These are phyloP conservation scores for Butorides virescens DNA, from an alignment of 2,113 vertebrate genomes.

Conservation along the genomic window DNA sequence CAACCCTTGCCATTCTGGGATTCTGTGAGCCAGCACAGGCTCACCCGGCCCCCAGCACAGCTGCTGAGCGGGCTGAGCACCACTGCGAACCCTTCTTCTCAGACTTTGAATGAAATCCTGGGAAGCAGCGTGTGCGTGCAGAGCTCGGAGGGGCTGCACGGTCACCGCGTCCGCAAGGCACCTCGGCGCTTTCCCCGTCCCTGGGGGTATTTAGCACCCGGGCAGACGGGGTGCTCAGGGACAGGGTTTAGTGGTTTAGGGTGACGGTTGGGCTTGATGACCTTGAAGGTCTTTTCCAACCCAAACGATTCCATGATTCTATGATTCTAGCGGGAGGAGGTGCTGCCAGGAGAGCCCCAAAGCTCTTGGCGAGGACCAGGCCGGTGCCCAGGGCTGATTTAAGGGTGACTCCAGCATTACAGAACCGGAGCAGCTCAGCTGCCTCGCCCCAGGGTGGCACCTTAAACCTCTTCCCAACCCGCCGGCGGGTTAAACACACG, in stretches of 20 bases:
- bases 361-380: background rate
- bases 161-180: rapidly evolving
- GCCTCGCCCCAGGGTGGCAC: background rate
- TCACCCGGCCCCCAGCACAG: background rate
- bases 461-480: background rate
- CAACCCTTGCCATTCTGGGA: no score
- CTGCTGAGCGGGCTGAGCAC: background rate
- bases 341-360: rapidly evolving
- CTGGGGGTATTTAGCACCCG: no score
- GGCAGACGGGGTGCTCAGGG: no score
- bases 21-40: no score
- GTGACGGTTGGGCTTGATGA: no score
- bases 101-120: background rate
- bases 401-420: background rate
- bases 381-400: background rate
- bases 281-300: no score
- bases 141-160: rapidly evolving
- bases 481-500: rapidly evolving
- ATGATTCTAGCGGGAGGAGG: background rate
- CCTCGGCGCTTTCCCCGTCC: background rate
- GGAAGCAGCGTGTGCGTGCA: rapidly evolving
- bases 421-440: background rate
- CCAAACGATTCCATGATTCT: no score
- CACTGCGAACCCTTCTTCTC: background rate
- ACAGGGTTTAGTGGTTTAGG: no score